Base-by-base conservation (phyloP, 2,888 invertebrate genomes). In the Cryptosula pallasiana region DNA sequence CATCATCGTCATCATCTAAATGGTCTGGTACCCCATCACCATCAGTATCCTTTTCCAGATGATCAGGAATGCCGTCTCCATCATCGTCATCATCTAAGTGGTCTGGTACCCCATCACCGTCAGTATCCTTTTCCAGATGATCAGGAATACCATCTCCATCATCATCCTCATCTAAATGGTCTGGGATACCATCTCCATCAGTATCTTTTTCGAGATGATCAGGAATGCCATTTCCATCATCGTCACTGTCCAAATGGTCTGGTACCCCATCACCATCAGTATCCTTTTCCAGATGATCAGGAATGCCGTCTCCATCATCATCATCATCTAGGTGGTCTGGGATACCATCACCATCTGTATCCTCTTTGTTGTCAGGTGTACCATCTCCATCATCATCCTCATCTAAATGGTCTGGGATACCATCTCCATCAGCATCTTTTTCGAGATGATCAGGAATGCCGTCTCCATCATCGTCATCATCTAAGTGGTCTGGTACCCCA, bases 301-400 rank as follows among this genome's bases (percentile, higher is more conserved):
- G n/a, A n/a, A n/a, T n/a, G n/a, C n/a, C n/a, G n/a, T n/a, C n/a
- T n/a, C 76, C 77, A 76, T 81, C 45, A 13, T 5, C 45, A 45
- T 45, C 45, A 13, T 45, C 20, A 5, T 45, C 45, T 45, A 45
- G 20, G 20, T 45, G 45, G 69, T 75, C 73, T 27, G 75, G 74
- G 34, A 75, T 75, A n/a, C 75, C 75, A 75, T 75, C 74, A 36
- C 75, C 75, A 45, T 73, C 71, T 27, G 34, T 35, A 70, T 73
- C 71, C 35, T 72, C 76, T 55, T 75, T 72, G 34, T 77, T 71
- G 72, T 77, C 77, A 25, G 76, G 75, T 58, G 76, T 78, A 32
- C 77, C 77, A 73, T 77, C 76, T 35, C 74, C 74, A 57, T 80
- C 81, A 27, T 73, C 74, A 72, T 80, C 81, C 55, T 77, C 74